These are phyloP conservation scores for Chauna torquata DNA, from an alignment of 2,113 vertebrate species.

Conservation along the genomic window DNA sequence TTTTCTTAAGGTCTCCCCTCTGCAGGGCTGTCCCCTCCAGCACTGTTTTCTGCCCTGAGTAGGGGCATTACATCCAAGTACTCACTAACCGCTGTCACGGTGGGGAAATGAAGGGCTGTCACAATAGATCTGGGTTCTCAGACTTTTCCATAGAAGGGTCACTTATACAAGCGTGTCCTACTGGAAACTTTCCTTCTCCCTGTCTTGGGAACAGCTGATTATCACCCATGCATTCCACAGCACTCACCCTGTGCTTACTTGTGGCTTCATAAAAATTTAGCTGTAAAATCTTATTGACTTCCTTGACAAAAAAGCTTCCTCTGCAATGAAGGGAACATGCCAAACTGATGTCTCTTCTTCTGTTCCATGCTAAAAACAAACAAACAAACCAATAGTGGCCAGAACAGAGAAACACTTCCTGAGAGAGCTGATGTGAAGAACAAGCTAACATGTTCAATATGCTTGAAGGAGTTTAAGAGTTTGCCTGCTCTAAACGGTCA, in stretches of 20 bases:
- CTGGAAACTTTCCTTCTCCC: neutral
- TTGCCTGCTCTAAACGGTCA: slow-evolving; percentile 91
- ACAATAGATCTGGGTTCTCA: neutral
- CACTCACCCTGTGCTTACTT: neutral
- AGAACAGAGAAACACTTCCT: slow-evolving; percentile 72
- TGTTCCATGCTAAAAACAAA: neutral
- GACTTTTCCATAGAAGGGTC: neutral
- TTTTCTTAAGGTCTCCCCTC: neutral
- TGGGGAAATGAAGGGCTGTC: neutral
- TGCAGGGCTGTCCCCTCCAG: neutral
- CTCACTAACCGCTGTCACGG: neutral
- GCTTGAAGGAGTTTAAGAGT: slow-evolving; percentile 89
- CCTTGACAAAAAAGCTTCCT: neutral
- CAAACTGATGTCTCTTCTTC: slow-evolving; percentile 41
- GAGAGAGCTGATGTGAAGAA: slow-evolving; percentile 77
- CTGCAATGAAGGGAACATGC: neutral
- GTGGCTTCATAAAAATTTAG: neutral
- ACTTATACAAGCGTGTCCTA: neutral
- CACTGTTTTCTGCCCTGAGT: neutral
- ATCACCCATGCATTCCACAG: neutral
- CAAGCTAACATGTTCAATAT: slow-evolving; percentile 85
- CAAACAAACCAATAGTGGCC: slow-evolving; percentile 52
- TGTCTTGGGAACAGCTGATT: neutral
- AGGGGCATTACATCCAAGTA: neutral
- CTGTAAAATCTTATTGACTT: neutral